A percentile compares a stretch with the other conserved stretches of the same genome.
phyloP scores from a whole-genome alignment of 2,113 vertebrate species.

The Eidolon helvum region DNA sequence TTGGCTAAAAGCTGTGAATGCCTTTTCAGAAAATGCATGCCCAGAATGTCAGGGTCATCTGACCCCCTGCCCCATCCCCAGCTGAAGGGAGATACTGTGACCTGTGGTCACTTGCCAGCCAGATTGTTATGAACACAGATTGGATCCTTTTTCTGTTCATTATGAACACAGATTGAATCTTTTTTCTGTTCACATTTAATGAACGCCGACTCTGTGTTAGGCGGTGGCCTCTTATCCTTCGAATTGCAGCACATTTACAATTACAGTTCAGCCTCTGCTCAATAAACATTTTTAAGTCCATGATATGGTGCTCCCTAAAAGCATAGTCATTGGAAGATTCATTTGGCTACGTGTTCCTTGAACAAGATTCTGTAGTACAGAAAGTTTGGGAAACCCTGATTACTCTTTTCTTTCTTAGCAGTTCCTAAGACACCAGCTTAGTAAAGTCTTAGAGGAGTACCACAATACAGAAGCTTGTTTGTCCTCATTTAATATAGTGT shows the following conservation, averaged over 20 bases:
- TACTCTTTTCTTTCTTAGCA: neutral
- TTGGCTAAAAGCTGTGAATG: neutral
- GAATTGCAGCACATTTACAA: neutral
- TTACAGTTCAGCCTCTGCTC: neutral
- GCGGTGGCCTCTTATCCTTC: neutral
- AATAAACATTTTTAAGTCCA: neutral
- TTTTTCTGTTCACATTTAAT: constrained; percentile 49
- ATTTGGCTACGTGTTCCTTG: neutral
- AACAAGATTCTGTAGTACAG: neutral
- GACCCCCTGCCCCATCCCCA: neutral
- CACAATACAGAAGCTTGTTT: neutral
- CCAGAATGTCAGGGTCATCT: constrained; percentile 6
- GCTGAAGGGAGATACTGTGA: neutral
- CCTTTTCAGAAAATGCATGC: constrained; percentile 2
- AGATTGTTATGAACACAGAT: neutral
- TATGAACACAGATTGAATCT: neutral
- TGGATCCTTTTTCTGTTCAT: neutral
- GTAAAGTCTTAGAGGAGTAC: neutral
- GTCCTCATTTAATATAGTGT: neutral
- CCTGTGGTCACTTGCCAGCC: neutral
- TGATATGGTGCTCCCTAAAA: neutral
- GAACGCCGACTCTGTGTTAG: neutral
- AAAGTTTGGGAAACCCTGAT: neutral
- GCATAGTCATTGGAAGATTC: neutral
- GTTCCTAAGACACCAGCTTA: neutral